These are phyloP conservation scores for Fundulus diaphanus DNA, from an alignment of 2,797 vertebrate species.

Conservation along the genomic window DNA sequence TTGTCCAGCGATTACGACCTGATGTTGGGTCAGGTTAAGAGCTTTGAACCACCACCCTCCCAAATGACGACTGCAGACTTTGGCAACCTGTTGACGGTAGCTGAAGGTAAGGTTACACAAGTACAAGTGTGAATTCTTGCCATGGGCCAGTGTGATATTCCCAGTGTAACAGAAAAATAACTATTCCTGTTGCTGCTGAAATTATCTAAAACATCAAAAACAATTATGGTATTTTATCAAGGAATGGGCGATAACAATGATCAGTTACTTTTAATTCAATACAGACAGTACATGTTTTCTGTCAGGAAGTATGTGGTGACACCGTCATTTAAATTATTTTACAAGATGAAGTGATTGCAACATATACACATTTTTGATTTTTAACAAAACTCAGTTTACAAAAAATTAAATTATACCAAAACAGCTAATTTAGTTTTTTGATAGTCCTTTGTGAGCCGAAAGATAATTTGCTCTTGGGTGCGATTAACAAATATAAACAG, in stretches of 20 bases:
- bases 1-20: conserved; percentile 91
- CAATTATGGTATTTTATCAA: neutral
- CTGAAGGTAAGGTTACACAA: conserved; percentile 86
- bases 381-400: too few species aligned
- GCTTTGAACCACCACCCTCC: conserved; percentile 83
- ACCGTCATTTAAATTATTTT: neutral
- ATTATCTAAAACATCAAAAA: neutral
- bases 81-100: conserved; percentile 93
- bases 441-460: too few species aligned
- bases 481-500: too few species aligned
- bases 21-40: conserved; percentile 88
- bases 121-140: neutral
- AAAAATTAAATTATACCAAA: too few species aligned
- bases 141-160: neutral
- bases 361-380: too few species aligned
- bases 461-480: too few species aligned
- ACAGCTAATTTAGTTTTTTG: too few species aligned
- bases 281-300: neutral
- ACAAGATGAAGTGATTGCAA: neutral
- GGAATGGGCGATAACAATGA: neutral
- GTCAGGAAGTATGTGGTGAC: neutral
- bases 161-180: neutral
- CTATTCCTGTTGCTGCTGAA: neutral
- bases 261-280: neutral
- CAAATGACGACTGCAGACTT: conserved; percentile 82